phyloP scores from a whole-genome alignment of 35 echinoderm and acorn worm genomes.

The Apostichopus parvimensis region DNA sequence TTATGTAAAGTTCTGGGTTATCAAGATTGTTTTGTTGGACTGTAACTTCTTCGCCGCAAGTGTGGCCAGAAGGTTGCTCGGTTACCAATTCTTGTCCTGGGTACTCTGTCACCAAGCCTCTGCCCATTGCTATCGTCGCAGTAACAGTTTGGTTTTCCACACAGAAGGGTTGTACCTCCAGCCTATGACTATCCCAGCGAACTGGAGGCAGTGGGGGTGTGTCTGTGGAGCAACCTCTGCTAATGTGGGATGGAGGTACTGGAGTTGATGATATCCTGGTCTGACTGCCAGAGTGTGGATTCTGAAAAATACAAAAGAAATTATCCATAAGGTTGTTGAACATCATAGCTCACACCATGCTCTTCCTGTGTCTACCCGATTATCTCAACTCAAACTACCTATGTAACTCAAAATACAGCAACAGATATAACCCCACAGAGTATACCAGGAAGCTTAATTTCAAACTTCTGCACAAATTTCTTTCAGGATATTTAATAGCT shows the following conservation, averaged over 20 bases:
- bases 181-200: constrained; percentile 43
- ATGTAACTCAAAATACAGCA: no score
- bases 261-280: background rate
- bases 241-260: background rate
- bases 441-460: no score
- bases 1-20: constrained; percentile 35
- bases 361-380: no score
- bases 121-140: constrained; percentile 35
- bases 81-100: constrained; percentile 24
- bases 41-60: background rate
- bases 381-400: no score
- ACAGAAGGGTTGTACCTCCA: constrained; percentile 11
- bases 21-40: background rate
- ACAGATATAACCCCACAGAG: no score
- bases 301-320: constrained; percentile 9
- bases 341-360: background rate
- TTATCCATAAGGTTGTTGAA: background rate
- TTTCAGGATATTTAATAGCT: no score
- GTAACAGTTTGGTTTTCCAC: constrained; percentile 14
- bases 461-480: no score
- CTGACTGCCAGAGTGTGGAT: constrained; percentile 39
- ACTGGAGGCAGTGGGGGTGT: constrained; percentile 32
- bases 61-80: background rate
- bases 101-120: constrained; percentile 36
- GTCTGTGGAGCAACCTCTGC: constrained; percentile 27